Percentiles rank a stretch among this genome's conserved stretches.
phyloP scores from a whole-genome alignment of 2,797 vertebrate species.

The Helicolenus hilgendorfi region DNA sequence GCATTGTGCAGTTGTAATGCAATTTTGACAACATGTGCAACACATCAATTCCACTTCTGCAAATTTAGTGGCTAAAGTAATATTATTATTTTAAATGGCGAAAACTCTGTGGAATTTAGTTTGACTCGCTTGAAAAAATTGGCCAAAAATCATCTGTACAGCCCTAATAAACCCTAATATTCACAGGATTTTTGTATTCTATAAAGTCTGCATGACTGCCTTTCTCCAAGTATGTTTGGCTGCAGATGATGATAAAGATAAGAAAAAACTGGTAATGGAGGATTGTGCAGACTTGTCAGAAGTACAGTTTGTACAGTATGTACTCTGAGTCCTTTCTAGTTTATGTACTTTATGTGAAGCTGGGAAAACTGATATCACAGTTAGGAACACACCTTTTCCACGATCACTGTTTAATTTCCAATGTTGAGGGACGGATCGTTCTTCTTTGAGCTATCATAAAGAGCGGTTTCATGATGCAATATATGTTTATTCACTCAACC shows the following conservation, averaged over 20 bases:
- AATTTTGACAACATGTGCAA: neutral
- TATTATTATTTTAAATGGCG: neutral
- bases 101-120: neutral
- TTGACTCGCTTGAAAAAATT: too few relatives aligned
- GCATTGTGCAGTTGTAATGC: neutral
- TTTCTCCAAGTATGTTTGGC: neutral
- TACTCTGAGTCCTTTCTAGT: neutral
- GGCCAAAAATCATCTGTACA: neutral
- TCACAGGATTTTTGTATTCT: neutral
- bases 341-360: neutral
- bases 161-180: neutral
- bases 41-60: neutral
- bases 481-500: conserved; percentile 7
- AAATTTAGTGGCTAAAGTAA: neutral
- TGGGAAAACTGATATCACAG: neutral
- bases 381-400: conserved; percentile 10
- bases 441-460: conserved; percentile 18
- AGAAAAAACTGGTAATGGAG: neutral
- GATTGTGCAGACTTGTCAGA: neutral
- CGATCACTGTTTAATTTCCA: conserved; percentile 23
- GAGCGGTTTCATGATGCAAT: conserved; percentile 1
- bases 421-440: neutral
- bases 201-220: neutral
- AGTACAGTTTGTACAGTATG: neutral
- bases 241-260: neutral